Conservation (phyloP, 2,113 vertebrate species). For the Stigmatopora nigra region DNA sequence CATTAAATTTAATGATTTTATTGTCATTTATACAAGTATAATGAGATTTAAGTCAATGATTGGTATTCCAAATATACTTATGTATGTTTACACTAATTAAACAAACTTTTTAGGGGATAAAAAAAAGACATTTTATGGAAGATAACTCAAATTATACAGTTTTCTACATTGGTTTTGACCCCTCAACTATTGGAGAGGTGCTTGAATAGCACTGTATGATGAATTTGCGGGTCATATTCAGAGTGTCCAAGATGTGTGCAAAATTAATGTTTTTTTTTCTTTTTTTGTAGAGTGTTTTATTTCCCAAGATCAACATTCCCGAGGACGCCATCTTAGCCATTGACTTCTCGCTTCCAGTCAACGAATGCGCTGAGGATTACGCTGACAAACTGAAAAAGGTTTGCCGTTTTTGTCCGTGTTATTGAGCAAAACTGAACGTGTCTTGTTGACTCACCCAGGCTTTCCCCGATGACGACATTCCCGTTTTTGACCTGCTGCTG, state of each 20-base stretch:
- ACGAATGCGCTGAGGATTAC: slow-evolving; percentile 81
- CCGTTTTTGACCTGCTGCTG: slow-evolving; percentile 82
- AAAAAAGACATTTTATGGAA: no score
- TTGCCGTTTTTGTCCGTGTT: slow-evolving; percentile 1
- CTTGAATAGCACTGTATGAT: no score
- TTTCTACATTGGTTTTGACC: no score
- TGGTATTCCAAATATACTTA: no score
- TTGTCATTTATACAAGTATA: no score
- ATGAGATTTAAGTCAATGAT: no score
- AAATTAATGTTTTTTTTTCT: neutral
- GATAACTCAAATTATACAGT: no score
- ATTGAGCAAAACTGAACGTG: neutral
- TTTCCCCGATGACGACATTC: slow-evolving; percentile 72
- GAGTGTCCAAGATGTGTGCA: neutral
- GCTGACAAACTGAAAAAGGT: slow-evolving; percentile 77
- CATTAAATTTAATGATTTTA: no score
- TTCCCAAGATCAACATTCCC: slow-evolving; percentile 75
- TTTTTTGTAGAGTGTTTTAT: slow-evolving; percentile 68
- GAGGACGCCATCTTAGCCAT: slow-evolving; percentile 73
- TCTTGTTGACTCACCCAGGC: slow-evolving; percentile 58
- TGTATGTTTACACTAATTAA: no score
- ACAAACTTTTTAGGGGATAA: no score
- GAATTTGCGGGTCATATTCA: no score
- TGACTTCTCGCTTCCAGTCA: slow-evolving; percentile 68
- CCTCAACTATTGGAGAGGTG: no score